Conservation (phyloP, 2,113 vertebrate species). For the Fregetta grallaria region DNA sequence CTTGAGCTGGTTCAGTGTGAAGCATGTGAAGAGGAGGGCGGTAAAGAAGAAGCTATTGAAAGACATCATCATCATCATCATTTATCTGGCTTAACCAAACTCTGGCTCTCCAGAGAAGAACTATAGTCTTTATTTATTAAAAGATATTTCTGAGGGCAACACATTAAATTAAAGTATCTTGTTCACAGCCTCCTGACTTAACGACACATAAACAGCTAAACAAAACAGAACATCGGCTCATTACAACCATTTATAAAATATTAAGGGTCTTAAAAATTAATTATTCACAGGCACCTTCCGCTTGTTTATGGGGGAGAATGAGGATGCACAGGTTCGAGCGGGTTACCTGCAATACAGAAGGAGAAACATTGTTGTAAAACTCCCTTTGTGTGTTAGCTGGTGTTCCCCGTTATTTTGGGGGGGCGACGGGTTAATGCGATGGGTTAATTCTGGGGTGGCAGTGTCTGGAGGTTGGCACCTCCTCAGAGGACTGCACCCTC, state of each 20-base stretch:
- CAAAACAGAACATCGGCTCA: constrained; percentile 10
- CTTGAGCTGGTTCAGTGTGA: not conserved
- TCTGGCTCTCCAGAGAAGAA: not conserved
- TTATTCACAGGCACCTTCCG: constrained; percentile 45
- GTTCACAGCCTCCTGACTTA: constrained; percentile 17
- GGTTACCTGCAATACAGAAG: not conserved
- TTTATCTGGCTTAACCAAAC: not conserved
- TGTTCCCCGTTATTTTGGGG: too few species aligned
- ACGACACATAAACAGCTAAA: constrained; percentile 47
- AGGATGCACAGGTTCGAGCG: not conserved
- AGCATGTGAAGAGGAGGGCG: not conserved
- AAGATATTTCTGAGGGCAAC: constrained; percentile 25
- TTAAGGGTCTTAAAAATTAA: constrained; percentile 68
- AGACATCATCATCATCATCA: not conserved
- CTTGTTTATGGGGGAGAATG: not conserved
- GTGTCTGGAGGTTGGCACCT: not conserved
- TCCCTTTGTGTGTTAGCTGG: not conserved
- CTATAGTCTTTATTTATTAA: not conserved
- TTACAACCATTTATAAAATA: constrained; percentile 70
- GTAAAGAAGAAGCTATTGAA: not conserved
- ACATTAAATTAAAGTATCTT: constrained; percentile 30
- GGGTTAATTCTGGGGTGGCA: not conserved
- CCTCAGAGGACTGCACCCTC: not conserved
- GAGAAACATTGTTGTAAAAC: not conserved
- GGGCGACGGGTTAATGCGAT: fast-evolving